Conservation (phyloP, 2,888 invertebrate genomes). For the Oxycera nigricornis region DNA sequence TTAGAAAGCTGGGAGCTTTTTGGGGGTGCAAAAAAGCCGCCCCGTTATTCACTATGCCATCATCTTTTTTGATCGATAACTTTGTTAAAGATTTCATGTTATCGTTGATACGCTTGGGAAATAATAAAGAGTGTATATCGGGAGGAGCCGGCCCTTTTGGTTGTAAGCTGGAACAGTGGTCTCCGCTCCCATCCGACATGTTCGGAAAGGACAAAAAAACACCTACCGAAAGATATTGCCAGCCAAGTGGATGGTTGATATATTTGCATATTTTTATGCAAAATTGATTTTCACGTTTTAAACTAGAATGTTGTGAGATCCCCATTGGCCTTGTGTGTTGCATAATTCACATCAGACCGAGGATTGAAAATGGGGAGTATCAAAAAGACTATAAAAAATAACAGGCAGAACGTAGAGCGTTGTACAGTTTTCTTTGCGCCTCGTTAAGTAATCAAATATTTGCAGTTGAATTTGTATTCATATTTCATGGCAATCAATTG, state of each 20-base stretch:
- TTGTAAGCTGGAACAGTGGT: background rate
- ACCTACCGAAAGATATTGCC: background rate
- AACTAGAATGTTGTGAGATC: background rate
- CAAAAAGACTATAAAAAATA: background rate
- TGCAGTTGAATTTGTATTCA: slow-evolving; percentile 33
- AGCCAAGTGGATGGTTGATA: background rate
- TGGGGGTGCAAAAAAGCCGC: no score
- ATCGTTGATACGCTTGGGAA: background rate
- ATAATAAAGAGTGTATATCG: background rate
- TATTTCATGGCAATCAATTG: slow-evolving; percentile 32
- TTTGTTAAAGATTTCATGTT: slow-evolving; percentile 25
- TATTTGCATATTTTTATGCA: slow-evolving; percentile 18
- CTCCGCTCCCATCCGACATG: background rate
- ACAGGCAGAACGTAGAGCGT: background rate
- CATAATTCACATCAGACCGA: no score
- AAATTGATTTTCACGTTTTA: slow-evolving; percentile 19
- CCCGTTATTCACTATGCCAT: background rate
- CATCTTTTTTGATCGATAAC: slow-evolving; percentile 29
- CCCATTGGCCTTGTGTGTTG: slow-evolving; percentile 5
- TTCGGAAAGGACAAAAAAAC: background rate
- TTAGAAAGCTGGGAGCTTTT: background rate
- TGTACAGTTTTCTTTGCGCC: slow-evolving; percentile 2
- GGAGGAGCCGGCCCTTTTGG: background rate
- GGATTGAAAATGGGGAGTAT: background rate
- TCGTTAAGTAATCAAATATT: slow-evolving; percentile 39